A percentile compares a stretch with the other conserved stretches of the same genome.
Conservation (phyloP, 2,113 vertebrate genomes). For the Struthidea cinerea region DNA sequence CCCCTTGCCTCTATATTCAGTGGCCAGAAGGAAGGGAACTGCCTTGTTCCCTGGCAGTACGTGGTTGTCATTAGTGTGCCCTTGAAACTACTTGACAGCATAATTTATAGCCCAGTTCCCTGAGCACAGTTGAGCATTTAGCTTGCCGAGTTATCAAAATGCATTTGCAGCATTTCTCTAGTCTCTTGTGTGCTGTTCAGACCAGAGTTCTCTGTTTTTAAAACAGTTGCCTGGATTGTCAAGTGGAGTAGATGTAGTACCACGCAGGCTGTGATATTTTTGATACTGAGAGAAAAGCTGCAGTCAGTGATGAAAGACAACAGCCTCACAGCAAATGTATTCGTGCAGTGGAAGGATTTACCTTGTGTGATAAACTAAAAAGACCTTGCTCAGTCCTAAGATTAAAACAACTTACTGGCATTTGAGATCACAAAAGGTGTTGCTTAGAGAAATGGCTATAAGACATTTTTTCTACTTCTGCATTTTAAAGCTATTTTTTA, state of each 20-base stretch:
- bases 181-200: neutral
- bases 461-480: neutral
- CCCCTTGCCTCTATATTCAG: neutral
- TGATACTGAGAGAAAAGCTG: neutral
- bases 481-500: neutral
- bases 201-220: neutral
- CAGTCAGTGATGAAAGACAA: neutral
- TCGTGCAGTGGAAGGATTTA: neutral
- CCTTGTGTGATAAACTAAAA: neutral
- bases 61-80: neutral
- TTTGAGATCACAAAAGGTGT: neutral
- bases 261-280: neutral
- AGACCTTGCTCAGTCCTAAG: neutral
- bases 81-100: slow-evolving; percentile 18
- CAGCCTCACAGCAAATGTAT: neutral
- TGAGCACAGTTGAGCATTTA: neutral
- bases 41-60: neutral
- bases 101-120: slow-evolving; percentile 3
- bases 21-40: neutral
- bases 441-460: neutral
- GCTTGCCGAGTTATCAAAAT: slow-evolving; percentile 26
- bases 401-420: neutral
- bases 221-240: neutral
- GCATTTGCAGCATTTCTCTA: neutral
- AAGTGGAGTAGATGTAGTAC: neutral